Base-by-base conservation (phyloP, 2,888 invertebrate genomes). In the Chorisops tibialis region DNA sequence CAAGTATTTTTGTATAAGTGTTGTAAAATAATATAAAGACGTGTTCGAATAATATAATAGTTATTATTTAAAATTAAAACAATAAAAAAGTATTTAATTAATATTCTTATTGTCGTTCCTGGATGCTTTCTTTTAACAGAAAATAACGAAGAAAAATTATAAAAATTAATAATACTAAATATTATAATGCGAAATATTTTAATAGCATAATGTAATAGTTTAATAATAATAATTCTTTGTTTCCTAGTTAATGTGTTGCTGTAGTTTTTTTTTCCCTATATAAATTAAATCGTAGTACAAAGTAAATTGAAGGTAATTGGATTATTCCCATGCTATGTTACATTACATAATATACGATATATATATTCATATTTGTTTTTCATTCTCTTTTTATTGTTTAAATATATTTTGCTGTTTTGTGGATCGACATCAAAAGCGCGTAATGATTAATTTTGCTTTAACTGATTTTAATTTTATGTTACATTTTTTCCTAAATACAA, bases 341-440 rank as follows among this genome's bases (percentile, higher is more conserved):
- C 30, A 30, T 30, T 30, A 2, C 41, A 52, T 21, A 35, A n/a
- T 52, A 41, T 38, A 38, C 35, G 41, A 52, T 12, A 41, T 52
- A 30, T 30, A 30, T 30, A 30, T 30, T 30, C 9, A 30, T 12
- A 19, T 52, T 52, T 30, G 30, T 30, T 30, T 30, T 30, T 24
- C 41, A 52, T 52, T 52, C 39, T 52, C 54, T 43, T 56, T 56
- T 43, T 43, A 43, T 21, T 56, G 18, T n/a, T n/a, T n/a, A n/a
- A n/a, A n/a, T 30, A 30, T 30, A 30, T 30, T 30, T 30, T 52
- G 19, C 37, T 19, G 24, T n/a, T 50, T 30, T 11, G 21, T 9
- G 45, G 12, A 47, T 14, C 58, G 35, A 58, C 58, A 58, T 58
- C 47, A n/a, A 58, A 58, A 58, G 58, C 58, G 58, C 58, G 3